phyloP scores from a whole-genome alignment of 1,140 invertebrate species.

The Diorhabda carinulata region DNA sequence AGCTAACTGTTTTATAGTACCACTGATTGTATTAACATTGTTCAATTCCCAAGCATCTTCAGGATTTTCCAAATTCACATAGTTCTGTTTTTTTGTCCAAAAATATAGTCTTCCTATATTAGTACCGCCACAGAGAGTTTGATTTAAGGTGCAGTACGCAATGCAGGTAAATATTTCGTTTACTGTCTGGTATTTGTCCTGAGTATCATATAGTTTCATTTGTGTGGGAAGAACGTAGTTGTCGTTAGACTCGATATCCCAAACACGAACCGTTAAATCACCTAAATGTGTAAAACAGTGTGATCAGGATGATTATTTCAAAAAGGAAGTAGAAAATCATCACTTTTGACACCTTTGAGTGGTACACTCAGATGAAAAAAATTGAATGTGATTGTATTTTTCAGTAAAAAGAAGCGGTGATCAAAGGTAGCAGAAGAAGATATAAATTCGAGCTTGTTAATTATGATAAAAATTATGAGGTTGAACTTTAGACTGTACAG shows the following conservation, averaged over 20 bases:
- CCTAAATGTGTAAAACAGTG: conserved; percentile 41
- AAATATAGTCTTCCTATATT: conserved; percentile 85
- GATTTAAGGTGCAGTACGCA: conserved; percentile 62
- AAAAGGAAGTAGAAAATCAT: background rate
- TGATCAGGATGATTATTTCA: background rate
- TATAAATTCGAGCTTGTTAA: too few species aligned
- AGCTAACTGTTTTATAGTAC: conserved; percentile 67
- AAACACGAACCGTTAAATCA: conserved; percentile 80
- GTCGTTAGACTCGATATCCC: conserved; percentile 90
- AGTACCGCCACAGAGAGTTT: conserved; percentile 83
- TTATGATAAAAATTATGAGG: too few species aligned
- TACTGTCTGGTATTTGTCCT: conserved; percentile 35
- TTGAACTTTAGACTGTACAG: too few species aligned
- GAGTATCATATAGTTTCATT: conserved; percentile 38
- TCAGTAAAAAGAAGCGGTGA: too few species aligned
- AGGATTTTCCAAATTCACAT: conserved; percentile 47
- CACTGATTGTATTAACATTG: conserved; percentile 63
- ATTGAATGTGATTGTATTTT: too few species aligned
- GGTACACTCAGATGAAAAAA: background rate
- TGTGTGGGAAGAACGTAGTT: conserved; percentile 73
- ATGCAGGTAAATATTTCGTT: conserved; percentile 72
- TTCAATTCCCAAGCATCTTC: conserved; percentile 65
- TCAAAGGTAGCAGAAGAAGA: too few species aligned
- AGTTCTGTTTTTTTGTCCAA: conserved; percentile 64
- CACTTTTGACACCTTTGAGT: background rate